phyloP scores from a whole-genome alignment of 2,888 invertebrate species.

The Brachypalpus laphriformis region DNA sequence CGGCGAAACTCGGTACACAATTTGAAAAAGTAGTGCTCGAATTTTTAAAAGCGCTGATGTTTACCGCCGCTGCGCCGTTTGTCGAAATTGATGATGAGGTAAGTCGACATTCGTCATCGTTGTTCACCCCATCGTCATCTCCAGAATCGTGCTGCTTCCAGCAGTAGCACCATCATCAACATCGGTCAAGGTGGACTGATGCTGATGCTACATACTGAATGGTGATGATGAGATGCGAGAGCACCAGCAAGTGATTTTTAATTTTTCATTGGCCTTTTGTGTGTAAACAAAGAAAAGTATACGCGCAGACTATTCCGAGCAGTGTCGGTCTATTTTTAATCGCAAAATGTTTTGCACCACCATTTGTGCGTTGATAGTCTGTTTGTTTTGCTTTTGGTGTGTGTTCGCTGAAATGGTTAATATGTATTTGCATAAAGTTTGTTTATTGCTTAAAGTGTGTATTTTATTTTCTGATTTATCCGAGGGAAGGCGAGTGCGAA shows the following conservation, averaged over 20 bases:
- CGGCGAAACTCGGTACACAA: background rate
- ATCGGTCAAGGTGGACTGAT: conserved; percentile 66
- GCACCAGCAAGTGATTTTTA: conserved; percentile 54
- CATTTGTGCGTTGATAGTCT: conserved; percentile 34
- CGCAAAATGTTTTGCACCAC: conserved; percentile 28
- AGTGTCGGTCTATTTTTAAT: conserved; percentile 30
- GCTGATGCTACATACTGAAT: conserved; percentile 5
- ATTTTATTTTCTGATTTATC: background rate
- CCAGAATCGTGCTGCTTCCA: conserved; percentile 15
- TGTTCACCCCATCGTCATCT: conserved; percentile 36
- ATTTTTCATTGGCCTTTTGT: conserved; percentile 57
- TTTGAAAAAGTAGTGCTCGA: background rate
- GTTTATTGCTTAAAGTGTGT: conserved; percentile 55
- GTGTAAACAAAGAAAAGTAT: conserved; percentile 62
- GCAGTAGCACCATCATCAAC: conserved; percentile 8
- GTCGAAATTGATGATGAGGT: conserved; percentile 44
- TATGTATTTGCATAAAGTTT: conserved; percentile 65
- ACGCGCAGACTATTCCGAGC: conserved; percentile 10
- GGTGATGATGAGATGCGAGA: conserved; percentile 46
- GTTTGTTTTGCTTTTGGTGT: conserved; percentile 37
- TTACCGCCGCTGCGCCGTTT: background rate
- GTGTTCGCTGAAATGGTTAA: conserved; percentile 27
- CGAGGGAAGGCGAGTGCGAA: background rate
- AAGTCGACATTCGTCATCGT: conserved; percentile 59
- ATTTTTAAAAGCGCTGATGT: conserved; percentile 18